These are phyloP conservation scores for Gymnoscopelus microlampas DNA, from an alignment of 2,797 vertebrate species.

Conservation along the genomic window DNA sequence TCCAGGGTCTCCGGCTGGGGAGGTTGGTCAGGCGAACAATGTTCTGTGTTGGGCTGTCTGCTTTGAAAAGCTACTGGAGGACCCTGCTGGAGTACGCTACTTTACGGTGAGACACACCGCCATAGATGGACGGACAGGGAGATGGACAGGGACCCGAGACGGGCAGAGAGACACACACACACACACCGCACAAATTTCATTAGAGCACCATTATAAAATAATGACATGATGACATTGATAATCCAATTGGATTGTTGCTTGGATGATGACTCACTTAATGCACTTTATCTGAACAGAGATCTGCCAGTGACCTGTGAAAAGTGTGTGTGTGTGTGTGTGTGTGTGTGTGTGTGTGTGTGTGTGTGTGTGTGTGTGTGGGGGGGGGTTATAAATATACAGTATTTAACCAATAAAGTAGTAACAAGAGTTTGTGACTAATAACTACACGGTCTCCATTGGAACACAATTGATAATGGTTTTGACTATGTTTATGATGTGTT, in stretches of 20 bases:
- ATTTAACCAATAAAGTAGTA: too few relatives aligned
- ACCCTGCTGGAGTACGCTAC: conserved; percentile 86
- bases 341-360: too few relatives aligned
- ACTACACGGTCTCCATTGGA: too few relatives aligned
- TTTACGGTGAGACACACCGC: conserved; percentile 84
- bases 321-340: too few relatives aligned
- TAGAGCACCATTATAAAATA: neutral
- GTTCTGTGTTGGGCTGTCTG: conserved; percentile 94
- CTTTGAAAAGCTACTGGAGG: conserved; percentile 94
- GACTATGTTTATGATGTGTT: neutral
- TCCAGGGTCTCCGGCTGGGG: conserved; percentile 77
- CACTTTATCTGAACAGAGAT: neutral
- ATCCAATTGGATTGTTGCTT: neutral
- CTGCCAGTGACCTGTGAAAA: too few relatives aligned
- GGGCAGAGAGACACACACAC: neutral
- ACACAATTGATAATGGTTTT: too few relatives aligned
- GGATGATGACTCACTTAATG: neutral
- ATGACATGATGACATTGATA: neutral
- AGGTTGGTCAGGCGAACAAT: conserved; percentile 61
- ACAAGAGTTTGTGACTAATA: too few relatives aligned
- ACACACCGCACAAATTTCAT: neutral
- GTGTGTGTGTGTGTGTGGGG: too few relatives aligned
- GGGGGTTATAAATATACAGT: too few relatives aligned
- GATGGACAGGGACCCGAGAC: neutral
- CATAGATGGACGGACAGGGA: too few relatives aligned